These are phyloP conservation scores for Octodonta nipae DNA, from an alignment of 2,888 invertebrate species.

Conservation along the genomic window DNA sequence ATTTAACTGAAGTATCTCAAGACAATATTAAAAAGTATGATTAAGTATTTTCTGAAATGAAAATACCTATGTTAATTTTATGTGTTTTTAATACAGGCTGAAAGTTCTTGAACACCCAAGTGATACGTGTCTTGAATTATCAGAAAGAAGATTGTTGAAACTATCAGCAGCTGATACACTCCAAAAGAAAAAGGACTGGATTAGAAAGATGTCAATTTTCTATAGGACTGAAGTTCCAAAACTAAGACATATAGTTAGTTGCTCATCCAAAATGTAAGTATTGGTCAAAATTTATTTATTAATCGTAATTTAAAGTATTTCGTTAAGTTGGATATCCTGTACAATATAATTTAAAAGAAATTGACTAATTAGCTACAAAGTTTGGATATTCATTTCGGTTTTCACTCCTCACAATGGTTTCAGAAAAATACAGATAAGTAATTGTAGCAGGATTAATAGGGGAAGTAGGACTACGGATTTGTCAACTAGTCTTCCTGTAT, in stretches of 20 bases:
- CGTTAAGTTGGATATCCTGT: no score
- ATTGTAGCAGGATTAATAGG: no score
- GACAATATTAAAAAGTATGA: slow-evolving; percentile 57
- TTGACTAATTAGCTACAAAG: no score
- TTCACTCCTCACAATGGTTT: no score
- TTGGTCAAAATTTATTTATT: no score
- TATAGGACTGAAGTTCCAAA: slow-evolving; percentile 28
- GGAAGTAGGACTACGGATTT: no score
- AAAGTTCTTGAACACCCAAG: slow-evolving; percentile 76
- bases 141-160: slow-evolving; percentile 74
- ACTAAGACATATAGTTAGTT: slow-evolving; percentile 24
- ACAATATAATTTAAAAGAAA: no score
- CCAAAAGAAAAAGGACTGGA: slow-evolving; percentile 67
- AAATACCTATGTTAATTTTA: no score
- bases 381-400: no score
- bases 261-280: slow-evolving; percentile 9
- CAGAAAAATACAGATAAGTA: no score
- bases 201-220: slow-evolving; percentile 40
- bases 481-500: no score
- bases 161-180: slow-evolving; percentile 63
- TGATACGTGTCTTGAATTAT: slow-evolving; percentile 77
- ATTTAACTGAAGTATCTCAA: slow-evolving; percentile 57
- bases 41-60: neutral
- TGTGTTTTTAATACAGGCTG: slow-evolving; percentile 38
- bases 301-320: no score